phyloP scores from a whole-genome alignment of 2,888 invertebrate species.

The Tetrapedia diversipes region DNA sequence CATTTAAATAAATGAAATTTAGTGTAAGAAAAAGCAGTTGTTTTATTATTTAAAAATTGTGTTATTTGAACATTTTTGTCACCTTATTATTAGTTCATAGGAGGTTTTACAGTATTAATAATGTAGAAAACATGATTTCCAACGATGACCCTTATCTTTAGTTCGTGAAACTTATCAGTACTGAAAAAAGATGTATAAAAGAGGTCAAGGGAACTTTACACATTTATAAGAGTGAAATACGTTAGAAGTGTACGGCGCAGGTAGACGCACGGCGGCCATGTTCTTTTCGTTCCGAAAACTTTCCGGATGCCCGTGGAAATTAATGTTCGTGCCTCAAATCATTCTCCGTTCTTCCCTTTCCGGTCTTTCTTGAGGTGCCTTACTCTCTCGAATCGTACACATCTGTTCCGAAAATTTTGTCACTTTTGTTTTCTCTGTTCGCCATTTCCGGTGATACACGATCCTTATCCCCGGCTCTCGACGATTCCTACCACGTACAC shows the following conservation, averaged over 20 bases:
- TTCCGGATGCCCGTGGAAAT: background rate
- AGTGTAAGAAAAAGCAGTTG: too few species aligned
- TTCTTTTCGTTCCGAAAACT: background rate
- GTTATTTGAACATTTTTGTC: too few species aligned
- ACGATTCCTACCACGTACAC: too few species aligned
- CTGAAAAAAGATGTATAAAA: background rate
- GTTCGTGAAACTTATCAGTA: too few species aligned
- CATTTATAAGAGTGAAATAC: conserved; percentile 10
- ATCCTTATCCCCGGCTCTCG: background rate
- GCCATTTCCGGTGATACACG: background rate
- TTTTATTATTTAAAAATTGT: too few species aligned
- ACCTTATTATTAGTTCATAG: too few species aligned
- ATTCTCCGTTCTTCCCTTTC: background rate
- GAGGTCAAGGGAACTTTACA: background rate
- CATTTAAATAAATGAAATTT: too few species aligned
- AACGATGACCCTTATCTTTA: too few species aligned
- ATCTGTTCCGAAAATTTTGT: background rate
- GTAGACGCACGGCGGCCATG: background rate
- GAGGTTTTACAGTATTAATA: too few species aligned
- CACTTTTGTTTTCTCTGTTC: background rate
- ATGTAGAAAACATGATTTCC: too few species aligned
- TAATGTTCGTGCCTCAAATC: conserved; percentile 15
- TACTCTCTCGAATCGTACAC: background rate
- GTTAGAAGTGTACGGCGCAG: background rate
- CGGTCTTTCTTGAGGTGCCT: conserved; percentile 1